Evolutionary conservation across 1,140 invertebrate species (phyloP).

Genomic region (Anadara kagoshimensis): DNA sequence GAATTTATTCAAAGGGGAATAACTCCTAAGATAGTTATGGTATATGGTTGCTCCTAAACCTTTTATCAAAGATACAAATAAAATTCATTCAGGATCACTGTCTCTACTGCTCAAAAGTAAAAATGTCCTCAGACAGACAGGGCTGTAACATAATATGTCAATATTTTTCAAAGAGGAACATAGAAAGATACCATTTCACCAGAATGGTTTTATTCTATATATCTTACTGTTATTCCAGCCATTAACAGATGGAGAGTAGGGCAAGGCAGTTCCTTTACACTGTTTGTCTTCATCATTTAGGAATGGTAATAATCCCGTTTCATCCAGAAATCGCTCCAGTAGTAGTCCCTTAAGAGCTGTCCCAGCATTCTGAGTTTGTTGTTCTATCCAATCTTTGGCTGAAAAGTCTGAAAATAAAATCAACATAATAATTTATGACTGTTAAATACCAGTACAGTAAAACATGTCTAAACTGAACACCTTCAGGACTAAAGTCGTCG

Average conservation of each 20-base stretch:
- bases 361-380: neutral
- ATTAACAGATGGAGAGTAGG: neutral
- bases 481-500: neutral
- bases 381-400: neutral
- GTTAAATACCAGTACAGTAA: neutral
- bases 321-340: conserved; percentile 16
- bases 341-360: conserved; percentile 7
- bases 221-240: conserved; percentile 29
- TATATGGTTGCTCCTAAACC: too few relatives aligned
- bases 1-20: too few relatives aligned
- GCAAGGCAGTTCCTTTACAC: neutral
- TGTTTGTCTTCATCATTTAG: conserved; percentile 5
- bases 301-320: conserved; percentile 8
- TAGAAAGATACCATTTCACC: too few relatives aligned
- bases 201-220: too few relatives aligned
- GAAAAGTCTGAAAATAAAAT: conserved; percentile 18
- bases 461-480: neutral
- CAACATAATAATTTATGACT: neutral
- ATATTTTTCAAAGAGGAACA: too few relatives aligned
- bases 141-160: too few relatives aligned
- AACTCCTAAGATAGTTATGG: too few relatives aligned
- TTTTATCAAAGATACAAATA: too few relatives aligned
- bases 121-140: too few relatives aligned
- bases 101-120: too few relatives aligned
- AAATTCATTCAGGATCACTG: too few relatives aligned